phyloP scores from a whole-genome alignment of 1,140 invertebrate species.

The Armadillidium nasatum region DNA sequence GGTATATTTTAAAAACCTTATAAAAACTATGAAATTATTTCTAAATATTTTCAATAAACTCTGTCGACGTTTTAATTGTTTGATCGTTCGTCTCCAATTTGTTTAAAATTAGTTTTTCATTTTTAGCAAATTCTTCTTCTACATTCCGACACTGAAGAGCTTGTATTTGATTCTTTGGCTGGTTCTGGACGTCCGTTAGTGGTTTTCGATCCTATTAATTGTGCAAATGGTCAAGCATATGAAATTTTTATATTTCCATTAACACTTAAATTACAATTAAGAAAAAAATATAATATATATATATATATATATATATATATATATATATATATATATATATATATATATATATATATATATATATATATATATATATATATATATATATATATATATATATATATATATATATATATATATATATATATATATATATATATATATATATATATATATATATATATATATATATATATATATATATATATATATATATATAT shows the following conservation, averaged over 20 bases:
- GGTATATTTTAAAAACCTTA: too few species aligned
- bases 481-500: too few species aligned
- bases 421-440: too few species aligned
- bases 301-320: conserved; percentile 6
- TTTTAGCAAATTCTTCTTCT: conserved; percentile 3
- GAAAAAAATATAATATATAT: neutral
- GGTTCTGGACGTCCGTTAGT: neutral
- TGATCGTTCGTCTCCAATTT: neutral
- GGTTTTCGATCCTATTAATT: neutral
- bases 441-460: too few species aligned
- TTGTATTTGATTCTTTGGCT: neutral
- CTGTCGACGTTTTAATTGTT: neutral
- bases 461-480: too few species aligned
- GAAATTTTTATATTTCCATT: too few species aligned
- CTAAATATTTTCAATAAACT: conserved; percentile 4
- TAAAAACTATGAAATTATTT: neutral
- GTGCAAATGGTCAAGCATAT: too few species aligned
- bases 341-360: conserved; percentile 6
- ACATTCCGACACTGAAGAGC: neutral
- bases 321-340: conserved; percentile 6
- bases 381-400: too few species aligned
- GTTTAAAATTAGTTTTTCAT: neutral
- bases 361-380: neutral
- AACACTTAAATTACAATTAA: too few species aligned
- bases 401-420: too few species aligned